Percentiles rank a stretch among this genome's conserved stretches.
Conservation (phyloP, 64 coral and sea anemone species). For the Porites lutea region DNA sequence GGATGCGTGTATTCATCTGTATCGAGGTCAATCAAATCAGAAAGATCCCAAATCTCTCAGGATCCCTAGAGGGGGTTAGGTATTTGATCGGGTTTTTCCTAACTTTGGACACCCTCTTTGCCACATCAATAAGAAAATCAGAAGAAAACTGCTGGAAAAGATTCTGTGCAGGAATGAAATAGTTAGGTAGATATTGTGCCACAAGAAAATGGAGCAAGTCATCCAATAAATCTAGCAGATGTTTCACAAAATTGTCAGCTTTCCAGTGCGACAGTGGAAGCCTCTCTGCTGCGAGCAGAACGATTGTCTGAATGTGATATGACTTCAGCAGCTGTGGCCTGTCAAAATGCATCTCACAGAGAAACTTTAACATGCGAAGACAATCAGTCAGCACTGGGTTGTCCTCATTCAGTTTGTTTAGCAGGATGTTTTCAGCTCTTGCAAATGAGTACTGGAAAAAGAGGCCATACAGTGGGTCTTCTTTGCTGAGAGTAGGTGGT, state of each 20-base stretch:
- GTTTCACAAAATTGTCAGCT: slow-evolving; percentile 22
- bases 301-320: slow-evolving; percentile 23
- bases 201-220: slow-evolving; percentile 32
- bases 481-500: slow-evolving; percentile 18
- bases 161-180: slow-evolving; percentile 60
- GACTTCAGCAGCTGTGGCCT: slow-evolving; percentile 29
- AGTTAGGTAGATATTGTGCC: slow-evolving; percentile 32
- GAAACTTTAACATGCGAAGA: slow-evolving; percentile 36
- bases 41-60: slow-evolving; percentile 25
- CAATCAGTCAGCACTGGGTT: slow-evolving; percentile 28
- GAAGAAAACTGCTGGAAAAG: slow-evolving; percentile 47
- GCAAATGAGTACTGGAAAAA: slow-evolving; percentile 62
- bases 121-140: slow-evolving; percentile 52
- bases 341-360: slow-evolving; percentile 31
- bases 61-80: slow-evolving; percentile 37
- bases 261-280: slow-evolving; percentile 6
- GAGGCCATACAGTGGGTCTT: slow-evolving; percentile 32
- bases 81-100: slow-evolving; percentile 56
- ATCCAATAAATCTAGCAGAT: slow-evolving; percentile 26
- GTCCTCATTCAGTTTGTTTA: slow-evolving; percentile 27
- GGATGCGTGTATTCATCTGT: too few relatives aligned
- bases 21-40: background rate
- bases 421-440: slow-evolving; percentile 35
- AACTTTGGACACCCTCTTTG: slow-evolving; percentile 39
- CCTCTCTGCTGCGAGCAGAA: background rate